Evolutionary conservation across 2,797 vertebrate species (phyloP).

Genomic region (Margarornis squamiger): DNA sequence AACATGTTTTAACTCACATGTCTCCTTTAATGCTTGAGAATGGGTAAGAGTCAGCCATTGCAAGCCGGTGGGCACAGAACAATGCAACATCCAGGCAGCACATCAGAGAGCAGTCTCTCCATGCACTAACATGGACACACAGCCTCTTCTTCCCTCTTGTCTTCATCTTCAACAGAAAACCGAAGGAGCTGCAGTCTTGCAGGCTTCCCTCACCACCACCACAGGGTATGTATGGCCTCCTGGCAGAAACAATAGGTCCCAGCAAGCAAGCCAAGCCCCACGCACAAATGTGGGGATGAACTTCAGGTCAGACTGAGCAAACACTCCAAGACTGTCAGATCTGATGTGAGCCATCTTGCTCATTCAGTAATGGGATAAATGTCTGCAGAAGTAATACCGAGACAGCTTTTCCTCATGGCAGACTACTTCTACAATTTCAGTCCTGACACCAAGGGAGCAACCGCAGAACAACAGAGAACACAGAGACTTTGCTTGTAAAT

Average conservation of each 20-base stretch:
- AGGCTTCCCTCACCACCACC: neutral
- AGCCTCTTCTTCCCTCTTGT: neutral
- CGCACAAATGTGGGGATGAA: neutral
- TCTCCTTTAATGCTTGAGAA: neutral
- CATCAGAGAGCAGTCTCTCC: neutral
- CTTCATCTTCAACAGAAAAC: neutral
- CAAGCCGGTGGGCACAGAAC: neutral
- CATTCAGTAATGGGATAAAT: neutral
- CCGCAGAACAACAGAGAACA: neutral
- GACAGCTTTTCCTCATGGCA: neutral
- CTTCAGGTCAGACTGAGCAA: neutral
- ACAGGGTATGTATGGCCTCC: fast-evolving
- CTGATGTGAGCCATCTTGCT: neutral
- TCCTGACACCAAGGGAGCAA: neutral
- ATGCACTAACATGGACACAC: fast-evolving
- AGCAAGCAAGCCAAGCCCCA: neutral
- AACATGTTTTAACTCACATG: fast-evolving
- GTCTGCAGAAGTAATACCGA: neutral
- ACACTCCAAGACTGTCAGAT: neutral
- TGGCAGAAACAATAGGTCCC: neutral
- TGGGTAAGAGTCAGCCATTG: neutral
- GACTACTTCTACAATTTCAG: neutral
- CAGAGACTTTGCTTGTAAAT: neutral
- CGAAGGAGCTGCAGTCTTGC: neutral
- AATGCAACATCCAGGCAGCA: neutral